Percentiles rank a stretch among this genome's conserved stretches.
Evolutionary conservation across 2,888 invertebrate species (phyloP).

Genomic region (Tribolium freemani): DNA sequence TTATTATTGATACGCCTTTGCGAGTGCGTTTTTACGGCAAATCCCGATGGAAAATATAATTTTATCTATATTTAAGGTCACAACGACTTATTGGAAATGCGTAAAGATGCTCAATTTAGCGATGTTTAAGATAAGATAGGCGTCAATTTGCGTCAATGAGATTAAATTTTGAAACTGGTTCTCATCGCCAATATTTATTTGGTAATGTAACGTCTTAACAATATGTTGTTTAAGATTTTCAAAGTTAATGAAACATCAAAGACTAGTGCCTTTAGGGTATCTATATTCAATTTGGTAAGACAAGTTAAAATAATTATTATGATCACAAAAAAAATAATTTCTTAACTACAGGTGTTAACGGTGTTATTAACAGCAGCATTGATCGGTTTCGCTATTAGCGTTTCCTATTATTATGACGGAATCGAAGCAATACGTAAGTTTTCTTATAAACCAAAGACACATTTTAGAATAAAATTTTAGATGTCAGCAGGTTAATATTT

Average conservation of each 20-base stretch:
- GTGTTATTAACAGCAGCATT: not conserved
- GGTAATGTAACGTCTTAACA: constrained; percentile 4
- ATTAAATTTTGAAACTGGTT: constrained; percentile 29
- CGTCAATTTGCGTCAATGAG: constrained; percentile 33
- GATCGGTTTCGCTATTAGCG: not conserved
- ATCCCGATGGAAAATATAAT: not conserved
- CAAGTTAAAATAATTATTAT: not conserved
- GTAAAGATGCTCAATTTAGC: constrained; percentile 7
- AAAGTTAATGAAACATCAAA: constrained; percentile 20
- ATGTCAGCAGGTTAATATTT: constrained; percentile 7
- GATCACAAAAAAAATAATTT: not conserved
- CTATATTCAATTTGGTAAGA: constrained; percentile 24
- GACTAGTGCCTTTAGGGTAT: constrained; percentile 8
- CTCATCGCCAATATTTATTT: constrained; percentile 9
- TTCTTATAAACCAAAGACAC: not conserved
- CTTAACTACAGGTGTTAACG: not conserved
- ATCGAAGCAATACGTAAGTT: constrained; percentile 16
- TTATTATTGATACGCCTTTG: no score
- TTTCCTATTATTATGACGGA: constrained; percentile 7
- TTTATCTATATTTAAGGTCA: not conserved
- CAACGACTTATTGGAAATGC: not conserved
- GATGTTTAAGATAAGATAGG: constrained; percentile 27
- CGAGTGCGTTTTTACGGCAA: not conserved
- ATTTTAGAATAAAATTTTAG: not conserved
- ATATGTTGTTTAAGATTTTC: constrained; percentile 20